Conservation (phyloP, 1,140 invertebrate genomes). For the Megalonaias nervosa region DNA sequence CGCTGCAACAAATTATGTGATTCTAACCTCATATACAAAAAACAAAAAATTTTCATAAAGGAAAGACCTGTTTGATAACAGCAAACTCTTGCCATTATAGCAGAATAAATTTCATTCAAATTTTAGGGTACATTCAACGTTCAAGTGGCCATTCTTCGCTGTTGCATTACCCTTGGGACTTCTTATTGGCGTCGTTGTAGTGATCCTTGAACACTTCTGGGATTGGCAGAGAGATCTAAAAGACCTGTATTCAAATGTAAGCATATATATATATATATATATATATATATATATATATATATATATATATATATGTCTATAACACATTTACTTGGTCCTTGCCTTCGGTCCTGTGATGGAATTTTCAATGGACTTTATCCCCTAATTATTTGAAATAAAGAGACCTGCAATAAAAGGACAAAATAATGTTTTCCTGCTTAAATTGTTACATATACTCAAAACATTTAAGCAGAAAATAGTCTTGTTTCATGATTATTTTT, state of each 20-base stretch:
- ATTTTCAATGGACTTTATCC: background rate
- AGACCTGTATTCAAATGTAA: constrained; percentile 14
- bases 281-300: background rate
- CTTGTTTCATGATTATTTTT: too few relatives aligned
- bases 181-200: constrained; percentile 29
- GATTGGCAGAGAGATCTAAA: constrained; percentile 45
- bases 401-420: too few relatives aligned
- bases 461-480: too few relatives aligned
- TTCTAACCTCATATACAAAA: background rate
- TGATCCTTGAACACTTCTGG: constrained; percentile 54
- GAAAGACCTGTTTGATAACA: background rate
- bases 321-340: background rate
- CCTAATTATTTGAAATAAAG: too few relatives aligned
- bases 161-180: constrained; percentile 53
- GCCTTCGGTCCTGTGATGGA: background rate
- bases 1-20: too few relatives aligned
- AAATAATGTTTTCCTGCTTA: too few relatives aligned
- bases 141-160: constrained; percentile 45
- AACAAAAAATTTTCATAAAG: background rate
- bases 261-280: too few relatives aligned
- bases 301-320: background rate
- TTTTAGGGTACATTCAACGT: constrained; percentile 47
- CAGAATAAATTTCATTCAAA: constrained; percentile 7
- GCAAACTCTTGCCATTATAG: background rate
- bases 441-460: too few relatives aligned